Base-by-base conservation (phyloP, 2,888 invertebrate species). In the Sarcophaga subvicina region DNA sequence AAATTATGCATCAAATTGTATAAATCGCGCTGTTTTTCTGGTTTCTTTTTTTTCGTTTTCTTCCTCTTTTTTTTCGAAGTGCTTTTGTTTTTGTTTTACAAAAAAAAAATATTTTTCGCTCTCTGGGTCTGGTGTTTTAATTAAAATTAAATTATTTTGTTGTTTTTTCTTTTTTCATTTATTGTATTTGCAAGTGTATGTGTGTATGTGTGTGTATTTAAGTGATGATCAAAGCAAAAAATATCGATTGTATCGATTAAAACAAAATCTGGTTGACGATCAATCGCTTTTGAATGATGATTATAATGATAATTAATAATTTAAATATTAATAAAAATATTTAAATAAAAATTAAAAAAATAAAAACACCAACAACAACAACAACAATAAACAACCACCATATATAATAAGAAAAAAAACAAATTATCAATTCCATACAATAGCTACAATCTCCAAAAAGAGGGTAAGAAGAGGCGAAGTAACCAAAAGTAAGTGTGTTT, bases 161-260 rank as follows among this genome's bases (percentile, higher is more conserved):
- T 77, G 11, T 71, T 60, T 72, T 66, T 63, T 76, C 37, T n/a
- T 60, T 64, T 72, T 14, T 14, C 4, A 14, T 49, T 49, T 14
- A 49, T 49, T 49, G 11, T 49, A 49, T 49, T 14, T 49, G 49
- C 14, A 4, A 14, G 49, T 14, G 49, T 14, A 6, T 37, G 37
- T 27, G 49, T 12, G 49, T 49, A 12, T 49, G 49, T 67, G 20
- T 67, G 1, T 37, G 37, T 37, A 37, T 67, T 73, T 49, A 71
- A 80, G 47, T 27, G 75, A 80, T 80, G 75, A 80, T 80, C 22
- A 67, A 77, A 45, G 20, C 45, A 37, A 77, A 37, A 37, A 67
- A 70, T 37, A 84, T 76, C 60, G 75, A 69, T 79, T 70, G 20
- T 72, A 62, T 72, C 49, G 72, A 71, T 78, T 77, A 70, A 84